phyloP scores from a whole-genome alignment of 64 coral and sea anemone genomes.

The Porites lutea region DNA sequence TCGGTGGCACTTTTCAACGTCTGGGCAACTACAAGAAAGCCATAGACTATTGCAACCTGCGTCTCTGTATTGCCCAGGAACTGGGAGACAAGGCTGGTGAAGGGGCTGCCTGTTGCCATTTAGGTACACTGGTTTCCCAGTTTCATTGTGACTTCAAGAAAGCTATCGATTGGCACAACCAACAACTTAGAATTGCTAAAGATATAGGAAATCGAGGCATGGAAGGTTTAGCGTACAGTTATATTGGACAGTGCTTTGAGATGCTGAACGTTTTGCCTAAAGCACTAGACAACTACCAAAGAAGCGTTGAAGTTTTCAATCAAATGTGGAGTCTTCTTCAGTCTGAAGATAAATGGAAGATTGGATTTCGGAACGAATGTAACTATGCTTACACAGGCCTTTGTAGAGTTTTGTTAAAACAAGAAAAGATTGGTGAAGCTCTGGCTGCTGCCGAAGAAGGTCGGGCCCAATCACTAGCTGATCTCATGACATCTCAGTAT shows the following conservation, averaged over 20 bases:
- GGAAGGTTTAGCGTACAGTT: neutral
- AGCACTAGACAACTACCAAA: neutral
- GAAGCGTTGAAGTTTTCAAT: neutral
- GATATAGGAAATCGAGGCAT: neutral
- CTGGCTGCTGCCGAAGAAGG: no score
- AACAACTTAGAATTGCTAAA: neutral
- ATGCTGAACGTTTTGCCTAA: neutral
- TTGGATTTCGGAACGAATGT: neutral
- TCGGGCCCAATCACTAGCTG: no score
- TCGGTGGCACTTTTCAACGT: neutral
- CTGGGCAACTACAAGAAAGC: neutral
- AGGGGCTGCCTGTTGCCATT: neutral
- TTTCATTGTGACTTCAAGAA: neutral
- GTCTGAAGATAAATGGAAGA: neutral
- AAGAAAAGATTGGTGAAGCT: no score
- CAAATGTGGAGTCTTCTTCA: neutral
- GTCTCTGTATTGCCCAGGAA: neutral
- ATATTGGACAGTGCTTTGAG: neutral
- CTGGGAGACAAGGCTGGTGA: neutral
- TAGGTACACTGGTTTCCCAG: neutral
- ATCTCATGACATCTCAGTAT: no score
- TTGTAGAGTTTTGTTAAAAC: no score
- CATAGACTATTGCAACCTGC: neutral
- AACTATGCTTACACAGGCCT: neutral
- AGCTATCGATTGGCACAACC: neutral